Percentiles rank a stretch among this genome's conserved stretches.
Conservation (phyloP, 2,797 vertebrate species). For the Octomys mimax region DNA sequence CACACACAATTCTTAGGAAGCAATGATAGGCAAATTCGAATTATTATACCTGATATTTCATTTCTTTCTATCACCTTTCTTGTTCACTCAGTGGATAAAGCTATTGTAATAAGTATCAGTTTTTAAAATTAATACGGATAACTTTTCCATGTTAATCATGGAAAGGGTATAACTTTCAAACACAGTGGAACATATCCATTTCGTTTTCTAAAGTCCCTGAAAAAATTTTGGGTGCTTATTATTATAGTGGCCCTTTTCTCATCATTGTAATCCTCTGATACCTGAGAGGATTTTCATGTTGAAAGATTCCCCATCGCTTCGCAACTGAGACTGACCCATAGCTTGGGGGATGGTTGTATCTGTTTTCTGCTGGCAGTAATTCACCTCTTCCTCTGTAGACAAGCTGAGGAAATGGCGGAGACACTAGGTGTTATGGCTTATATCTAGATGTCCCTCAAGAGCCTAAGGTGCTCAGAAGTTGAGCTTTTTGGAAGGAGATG, state of each 20-base stretch:
- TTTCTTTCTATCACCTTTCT: conserved; percentile 44
- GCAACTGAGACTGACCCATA: background rate
- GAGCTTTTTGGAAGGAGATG: background rate
- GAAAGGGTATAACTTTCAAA: conserved; percentile 23
- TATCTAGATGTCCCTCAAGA: background rate
- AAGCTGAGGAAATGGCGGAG: conserved; percentile 34
- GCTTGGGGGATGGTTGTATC: conserved; percentile 12
- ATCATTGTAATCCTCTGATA: conserved; percentile 42
- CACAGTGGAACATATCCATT: background rate
- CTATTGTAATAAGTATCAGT: background rate
- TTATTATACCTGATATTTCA: conserved; percentile 47
- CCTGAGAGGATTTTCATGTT: conserved; percentile 51
- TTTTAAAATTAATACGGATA: conserved; percentile 20
- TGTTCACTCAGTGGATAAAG: background rate
- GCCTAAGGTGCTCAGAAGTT: background rate
- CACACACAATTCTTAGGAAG: conserved; percentile 18
- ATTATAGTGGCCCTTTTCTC: background rate
- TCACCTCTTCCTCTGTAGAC: conserved; percentile 49
- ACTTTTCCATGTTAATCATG: conserved; percentile 12
- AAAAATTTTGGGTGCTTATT: background rate
- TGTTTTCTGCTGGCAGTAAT: background rate
- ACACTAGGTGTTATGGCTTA: background rate
- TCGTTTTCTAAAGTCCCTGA: conserved; percentile 6
- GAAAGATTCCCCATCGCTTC: conserved; percentile 32
- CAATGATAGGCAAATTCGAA: conserved; percentile 21